Evolutionary conservation across 2,113 vertebrate genomes (phyloP).

Genomic region (Rhinolophus ferrumequinum): DNA sequence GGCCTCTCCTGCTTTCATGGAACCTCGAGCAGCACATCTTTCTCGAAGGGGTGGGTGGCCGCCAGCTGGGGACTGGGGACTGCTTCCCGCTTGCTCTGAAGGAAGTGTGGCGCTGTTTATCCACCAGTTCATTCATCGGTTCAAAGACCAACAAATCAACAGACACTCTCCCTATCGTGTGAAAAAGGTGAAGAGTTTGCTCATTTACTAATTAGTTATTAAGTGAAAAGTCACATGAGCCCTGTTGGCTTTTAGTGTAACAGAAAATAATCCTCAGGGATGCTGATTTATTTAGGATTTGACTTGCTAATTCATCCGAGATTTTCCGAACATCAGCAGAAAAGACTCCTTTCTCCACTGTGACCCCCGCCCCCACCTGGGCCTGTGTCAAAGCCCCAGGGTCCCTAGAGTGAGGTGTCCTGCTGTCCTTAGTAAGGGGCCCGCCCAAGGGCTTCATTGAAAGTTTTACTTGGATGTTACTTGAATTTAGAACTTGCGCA

Average conservation of each 20-base stretch:
- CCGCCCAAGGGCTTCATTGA: not conserved
- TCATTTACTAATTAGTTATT: not conserved
- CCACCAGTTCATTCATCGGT: not conserved
- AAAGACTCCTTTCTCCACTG: not conserved
- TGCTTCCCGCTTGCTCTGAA: not conserved
- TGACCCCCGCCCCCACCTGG: not conserved
- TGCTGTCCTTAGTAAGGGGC: not conserved
- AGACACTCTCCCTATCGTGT: not conserved
- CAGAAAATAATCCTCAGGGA: not conserved
- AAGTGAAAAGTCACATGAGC: not conserved
- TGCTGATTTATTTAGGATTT: not conserved
- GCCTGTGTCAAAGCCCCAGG: not conserved
- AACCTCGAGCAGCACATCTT: too few relatives aligned
- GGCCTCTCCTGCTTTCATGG: too few relatives aligned
- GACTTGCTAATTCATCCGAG: not conserved
- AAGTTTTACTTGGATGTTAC: not conserved
- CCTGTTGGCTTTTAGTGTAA: not conserved
- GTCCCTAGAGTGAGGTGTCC: not conserved
- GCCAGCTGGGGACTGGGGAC: fast-evolving
- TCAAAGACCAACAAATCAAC: not conserved
- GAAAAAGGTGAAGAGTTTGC: not conserved
- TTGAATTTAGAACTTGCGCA: not conserved
- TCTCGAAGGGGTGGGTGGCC: not conserved
- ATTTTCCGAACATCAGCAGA: not conserved
- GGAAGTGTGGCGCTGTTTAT: fast-evolving